Evolutionary conservation across 2,888 invertebrate species (phyloP).

Genomic region (Buathra laborator): DNA sequence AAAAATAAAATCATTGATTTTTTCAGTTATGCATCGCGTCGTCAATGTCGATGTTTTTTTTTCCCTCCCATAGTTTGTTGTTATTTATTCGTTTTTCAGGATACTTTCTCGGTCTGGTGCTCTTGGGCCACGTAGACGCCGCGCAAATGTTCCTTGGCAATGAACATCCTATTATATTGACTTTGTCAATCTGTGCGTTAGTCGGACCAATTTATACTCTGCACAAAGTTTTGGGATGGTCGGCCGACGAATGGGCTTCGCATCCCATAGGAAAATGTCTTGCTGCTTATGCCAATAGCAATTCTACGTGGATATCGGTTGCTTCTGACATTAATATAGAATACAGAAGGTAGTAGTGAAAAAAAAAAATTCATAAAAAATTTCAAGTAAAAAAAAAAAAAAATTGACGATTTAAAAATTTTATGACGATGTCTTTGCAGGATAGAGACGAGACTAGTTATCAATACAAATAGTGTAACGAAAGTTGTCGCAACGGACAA

Average conservation of each 20-base stretch:
- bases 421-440: neutral
- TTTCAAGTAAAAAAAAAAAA: neutral
- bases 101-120: slow-evolving; percentile 87
- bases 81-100: slow-evolving; percentile 78
- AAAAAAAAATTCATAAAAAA: neutral
- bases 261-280: slow-evolving; percentile 92
- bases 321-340: slow-evolving; percentile 91
- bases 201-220: slow-evolving; percentile 87
- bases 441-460: slow-evolving; percentile 88
- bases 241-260: slow-evolving; percentile 88
- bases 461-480: slow-evolving; percentile 89
- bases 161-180: slow-evolving; percentile 82
- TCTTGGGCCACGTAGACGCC: slow-evolving; percentile 81
- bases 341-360: slow-evolving; percentile 88
- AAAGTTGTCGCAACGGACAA: slow-evolving; percentile 93
- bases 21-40: neutral
- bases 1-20: slow-evolving; percentile 13
- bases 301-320: slow-evolving; percentile 89
- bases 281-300: slow-evolving; percentile 88
- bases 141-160: slow-evolving; percentile 80
- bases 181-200: slow-evolving; percentile 84
- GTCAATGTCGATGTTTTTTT: neutral
- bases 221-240: slow-evolving; percentile 89
- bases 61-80: neutral
- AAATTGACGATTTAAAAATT: neutral